These are phyloP conservation scores for Crotalus horridus DNA, from an alignment of 2,113 vertebrate species.

Conservation along the genomic window DNA sequence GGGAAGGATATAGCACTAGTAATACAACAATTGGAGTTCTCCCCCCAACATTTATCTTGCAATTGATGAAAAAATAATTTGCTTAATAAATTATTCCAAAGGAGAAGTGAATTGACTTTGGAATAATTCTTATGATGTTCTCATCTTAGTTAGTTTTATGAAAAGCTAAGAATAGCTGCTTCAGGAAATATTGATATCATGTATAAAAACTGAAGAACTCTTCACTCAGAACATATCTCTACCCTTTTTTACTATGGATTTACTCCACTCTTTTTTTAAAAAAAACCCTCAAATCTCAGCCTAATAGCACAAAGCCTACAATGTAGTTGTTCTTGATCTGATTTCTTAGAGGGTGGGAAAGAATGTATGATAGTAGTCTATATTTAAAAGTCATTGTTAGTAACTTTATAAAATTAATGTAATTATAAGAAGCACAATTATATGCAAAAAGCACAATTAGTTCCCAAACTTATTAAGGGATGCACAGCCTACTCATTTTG, in stretches of 20 bases:
- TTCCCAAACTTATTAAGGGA: not conserved
- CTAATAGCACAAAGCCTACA: not conserved
- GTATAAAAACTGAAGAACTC: not conserved
- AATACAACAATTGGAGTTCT: not conserved
- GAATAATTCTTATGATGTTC: not conserved
- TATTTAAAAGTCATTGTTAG: not conserved
- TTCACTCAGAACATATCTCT: not conserved
- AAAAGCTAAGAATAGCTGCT: not conserved
- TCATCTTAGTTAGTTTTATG: not conserved
- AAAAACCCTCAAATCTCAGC: not conserved
- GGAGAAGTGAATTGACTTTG: not conserved
- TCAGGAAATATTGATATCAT: not conserved
- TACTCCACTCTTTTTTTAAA: not conserved
- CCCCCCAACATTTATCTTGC: not conserved
- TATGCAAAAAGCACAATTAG: not conserved
- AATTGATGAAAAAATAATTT: not conserved
- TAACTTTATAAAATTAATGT: not conserved
- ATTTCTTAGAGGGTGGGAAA: not conserved
- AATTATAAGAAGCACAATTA: conserved; percentile 1
- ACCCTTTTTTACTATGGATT: not conserved
- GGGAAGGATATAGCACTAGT: not conserved
- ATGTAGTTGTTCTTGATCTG: not conserved
- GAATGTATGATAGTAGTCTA: not conserved
- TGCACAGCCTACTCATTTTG: not conserved
- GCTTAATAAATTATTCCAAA: not conserved